Conservation (phyloP, 2,888 invertebrate genomes). For the Drosophila conformis region DNA sequence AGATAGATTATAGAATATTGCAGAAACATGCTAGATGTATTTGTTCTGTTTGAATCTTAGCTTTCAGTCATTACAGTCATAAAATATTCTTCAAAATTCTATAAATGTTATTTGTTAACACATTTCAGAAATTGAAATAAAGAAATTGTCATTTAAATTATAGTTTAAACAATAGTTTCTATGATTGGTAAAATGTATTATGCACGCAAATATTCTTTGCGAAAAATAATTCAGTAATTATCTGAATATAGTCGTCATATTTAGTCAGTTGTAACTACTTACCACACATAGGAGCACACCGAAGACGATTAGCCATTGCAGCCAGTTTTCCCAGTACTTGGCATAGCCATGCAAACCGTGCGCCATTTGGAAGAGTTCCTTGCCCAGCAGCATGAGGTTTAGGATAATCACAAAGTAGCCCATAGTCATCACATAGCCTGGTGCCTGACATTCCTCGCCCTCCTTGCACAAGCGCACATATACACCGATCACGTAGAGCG, state of each 20-base stretch:
- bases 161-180: background rate
- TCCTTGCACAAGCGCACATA: conserved; percentile 82
- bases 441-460: conserved; percentile 72
- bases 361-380: conserved; percentile 89
- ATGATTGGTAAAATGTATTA: background rate
- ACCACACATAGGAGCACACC: conserved; percentile 90
- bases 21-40: too few species aligned
- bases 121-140: background rate
- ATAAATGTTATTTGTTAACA: background rate
- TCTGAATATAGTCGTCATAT: background rate
- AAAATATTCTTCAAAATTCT: background rate
- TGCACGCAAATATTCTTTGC: background rate
- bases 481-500: conserved; percentile 87
- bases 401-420: conserved; percentile 88
- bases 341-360: conserved; percentile 91
- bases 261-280: conserved; percentile 56
- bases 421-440: conserved; percentile 78
- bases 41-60: background rate
- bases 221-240: background rate
- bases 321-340: conserved; percentile 93
- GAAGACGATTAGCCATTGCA: conserved; percentile 91
- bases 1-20: conserved; percentile 82
- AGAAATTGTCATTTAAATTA: too few species aligned
- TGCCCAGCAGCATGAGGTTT: conserved; percentile 88
- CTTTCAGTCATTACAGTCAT: too few species aligned